Percentiles rank a stretch among this genome's conserved stretches.
These are phyloP conservation scores for Callitettix versicolor DNA, from an alignment of 1,140 invertebrate species.

Conservation along the genomic window DNA sequence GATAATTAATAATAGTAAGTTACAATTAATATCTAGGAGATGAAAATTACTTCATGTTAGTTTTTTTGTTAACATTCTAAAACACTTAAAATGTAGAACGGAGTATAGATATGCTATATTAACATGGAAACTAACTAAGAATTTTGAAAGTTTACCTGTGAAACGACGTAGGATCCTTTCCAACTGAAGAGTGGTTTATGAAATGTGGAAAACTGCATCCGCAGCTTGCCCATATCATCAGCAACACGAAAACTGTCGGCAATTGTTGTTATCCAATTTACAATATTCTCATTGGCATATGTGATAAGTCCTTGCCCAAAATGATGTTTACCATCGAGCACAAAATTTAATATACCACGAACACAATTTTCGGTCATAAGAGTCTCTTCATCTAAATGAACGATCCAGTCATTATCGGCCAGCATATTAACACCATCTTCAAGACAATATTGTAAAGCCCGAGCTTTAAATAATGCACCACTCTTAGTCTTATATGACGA, in stretches of 20 bases:
- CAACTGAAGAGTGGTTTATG: constrained; percentile 94
- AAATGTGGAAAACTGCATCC: constrained; percentile 86
- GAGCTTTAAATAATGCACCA: constrained; percentile 88
- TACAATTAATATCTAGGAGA: too few species aligned
- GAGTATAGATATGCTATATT: too few species aligned
- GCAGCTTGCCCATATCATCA: constrained; percentile 92
- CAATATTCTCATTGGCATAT: constrained; percentile 92
- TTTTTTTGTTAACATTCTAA: too few species aligned
- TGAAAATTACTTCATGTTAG: too few species aligned
- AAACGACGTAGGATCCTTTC: constrained; percentile 94
- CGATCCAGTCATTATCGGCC: constrained; percentile 88
- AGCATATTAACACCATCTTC: constrained; percentile 84
- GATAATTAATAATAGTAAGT: too few species aligned
- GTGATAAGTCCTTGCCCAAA: constrained; percentile 97
- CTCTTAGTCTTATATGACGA: constrained; percentile 73
- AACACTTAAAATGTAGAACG: too few species aligned
- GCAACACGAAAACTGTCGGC: constrained; percentile 93
- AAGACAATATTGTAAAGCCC: constrained; percentile 91
- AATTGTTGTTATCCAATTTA: constrained; percentile 94
- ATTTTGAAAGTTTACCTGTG: constrained; percentile 63
- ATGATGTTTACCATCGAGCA: constrained; percentile 84
- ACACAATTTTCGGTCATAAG: constrained; percentile 86
- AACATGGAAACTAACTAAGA: too few species aligned
- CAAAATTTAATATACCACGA: constrained; percentile 90
- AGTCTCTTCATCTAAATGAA: constrained; percentile 96